Evolutionary conservation across 1,140 invertebrate species (phyloP).

Genomic region (Drosophila tani): DNA sequence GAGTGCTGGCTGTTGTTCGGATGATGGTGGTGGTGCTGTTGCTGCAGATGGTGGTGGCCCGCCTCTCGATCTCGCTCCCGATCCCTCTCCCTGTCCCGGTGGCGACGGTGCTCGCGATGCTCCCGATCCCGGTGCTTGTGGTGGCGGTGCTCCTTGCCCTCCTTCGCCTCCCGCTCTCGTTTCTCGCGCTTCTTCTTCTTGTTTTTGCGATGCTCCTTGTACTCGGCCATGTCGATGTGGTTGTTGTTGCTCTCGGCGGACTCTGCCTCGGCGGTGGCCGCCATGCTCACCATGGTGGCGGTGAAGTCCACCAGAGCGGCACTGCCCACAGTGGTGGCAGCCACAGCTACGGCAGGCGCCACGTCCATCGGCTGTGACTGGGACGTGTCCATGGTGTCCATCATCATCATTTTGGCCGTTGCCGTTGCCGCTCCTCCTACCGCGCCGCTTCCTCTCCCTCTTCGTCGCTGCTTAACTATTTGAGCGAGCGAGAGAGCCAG

Average conservation of each 20-base stretch:
- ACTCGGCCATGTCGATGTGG: conserved; percentile 78
- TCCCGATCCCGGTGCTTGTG: conserved; percentile 63
- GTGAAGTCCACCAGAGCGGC: conserved; percentile 60
- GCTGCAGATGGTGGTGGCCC: conserved; percentile 40
- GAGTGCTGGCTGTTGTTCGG: conserved; percentile 76
- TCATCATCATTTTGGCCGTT: conserved; percentile 78
- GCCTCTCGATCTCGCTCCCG: conserved; percentile 42
- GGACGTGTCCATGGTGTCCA: conserved; percentile 78
- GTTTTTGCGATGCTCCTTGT: conserved; percentile 82
- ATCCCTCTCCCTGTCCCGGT: conserved; percentile 64
- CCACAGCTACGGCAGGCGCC: conserved; percentile 69
- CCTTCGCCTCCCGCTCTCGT: conserved; percentile 73
- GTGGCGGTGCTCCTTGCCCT: conserved; percentile 78
- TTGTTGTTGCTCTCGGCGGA: conserved; percentile 76
- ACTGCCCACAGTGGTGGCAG: conserved; percentile 61
- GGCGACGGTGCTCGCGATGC: conserved; percentile 71
- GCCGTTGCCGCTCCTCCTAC: conserved; percentile 3
- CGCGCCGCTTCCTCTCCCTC: conserved; percentile 12
- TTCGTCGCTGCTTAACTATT: conserved; percentile 26
- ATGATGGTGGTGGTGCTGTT: conserved; percentile 42
- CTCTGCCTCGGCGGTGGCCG: conserved; percentile 58
- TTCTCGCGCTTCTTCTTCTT: conserved; percentile 84
- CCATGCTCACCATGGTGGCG: conserved; percentile 73
- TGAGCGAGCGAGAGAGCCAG: conserved; percentile 44
- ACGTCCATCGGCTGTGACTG: conserved; percentile 71